A percentile compares a stretch with the other conserved stretches of the same genome.
Evolutionary conservation across 1,140 invertebrate species (phyloP).

Genomic region (Druon quercuslanigerum): DNA sequence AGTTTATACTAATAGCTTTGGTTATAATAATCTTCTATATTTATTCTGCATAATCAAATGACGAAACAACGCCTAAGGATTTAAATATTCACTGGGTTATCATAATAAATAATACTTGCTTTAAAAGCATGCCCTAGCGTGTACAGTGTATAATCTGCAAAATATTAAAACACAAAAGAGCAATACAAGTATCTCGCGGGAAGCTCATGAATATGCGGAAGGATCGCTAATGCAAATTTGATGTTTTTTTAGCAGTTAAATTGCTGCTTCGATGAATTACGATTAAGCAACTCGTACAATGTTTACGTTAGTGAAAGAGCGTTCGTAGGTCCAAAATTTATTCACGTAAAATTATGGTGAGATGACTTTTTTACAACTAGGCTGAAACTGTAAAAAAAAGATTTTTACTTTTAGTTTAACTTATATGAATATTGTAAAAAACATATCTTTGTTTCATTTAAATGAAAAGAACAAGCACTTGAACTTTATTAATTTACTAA

Average conservation of each 20-base stretch:
- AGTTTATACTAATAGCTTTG: too few relatives aligned
- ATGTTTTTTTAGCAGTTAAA: constrained; percentile 3
- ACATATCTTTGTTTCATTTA: too few relatives aligned
- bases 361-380: too few relatives aligned
- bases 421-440: too few relatives aligned
- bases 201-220: constrained; percentile 20
- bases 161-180: constrained; percentile 27
- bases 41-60: background rate
- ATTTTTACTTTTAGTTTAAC: too few relatives aligned
- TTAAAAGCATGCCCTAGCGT: constrained; percentile 10
- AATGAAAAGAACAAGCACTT: too few relatives aligned
- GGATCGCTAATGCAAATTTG: constrained; percentile 26
- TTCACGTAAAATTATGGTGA: too few relatives aligned
- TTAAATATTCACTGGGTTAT: background rate
- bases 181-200: constrained; percentile 6
- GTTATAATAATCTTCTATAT: background rate
- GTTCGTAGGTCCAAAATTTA: background rate
- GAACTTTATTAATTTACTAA: too few relatives aligned
- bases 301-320: background rate
- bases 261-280: constrained; percentile 4
- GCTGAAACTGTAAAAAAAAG: too few relatives aligned
- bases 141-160: constrained; percentile 7
- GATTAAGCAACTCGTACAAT: constrained; percentile 20
- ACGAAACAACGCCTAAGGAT: background rate
- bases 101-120: constrained; percentile 11